Evolutionary conservation across 2,888 invertebrate species (phyloP), one percentile per base, ranked within the genome.

Genomic region (Sturmia bella): DNA sequence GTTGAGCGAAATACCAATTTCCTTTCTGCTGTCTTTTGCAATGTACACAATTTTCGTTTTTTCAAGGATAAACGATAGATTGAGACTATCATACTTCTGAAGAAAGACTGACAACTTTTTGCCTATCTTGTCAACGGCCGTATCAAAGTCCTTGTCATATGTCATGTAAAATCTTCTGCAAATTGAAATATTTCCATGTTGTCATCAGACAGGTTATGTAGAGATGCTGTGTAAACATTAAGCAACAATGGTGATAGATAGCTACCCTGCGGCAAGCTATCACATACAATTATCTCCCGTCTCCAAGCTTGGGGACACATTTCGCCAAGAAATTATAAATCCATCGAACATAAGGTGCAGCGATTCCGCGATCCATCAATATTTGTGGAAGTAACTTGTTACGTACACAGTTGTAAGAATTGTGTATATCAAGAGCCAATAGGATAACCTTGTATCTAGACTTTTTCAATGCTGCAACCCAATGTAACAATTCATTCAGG

Each of bases 151-250:
- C 12, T 39, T 39, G 12, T 39, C 39, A 39, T 9, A 39, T 9
- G 39, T 39, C 9, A 39, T 12, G 12, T 1, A 39, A 39, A 64
- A 68, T 83, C 48, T 17, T 69, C 24, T 5, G 45, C 17, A 45
- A n/a, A 45, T 15, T 45, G 45, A 6, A 45, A 45, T 15, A 45
- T 5, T 2, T n/a, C 6, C 1, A 6, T n/a, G 6, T 12, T n/a
- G 3, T 2, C 2, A 15, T 45, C 45, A 7, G 13, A 15, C 7
- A 45, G n/a, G 0, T 45, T 3, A 15, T 45, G 45, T 0, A n/a
- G 15, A 45, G 13, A n/a, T n/a, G 13, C 15, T 13, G 43, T 43
- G n/a, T 43, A 43, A n/a, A 45, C 15, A 15, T 45, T 45, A 1
- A 45, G 15, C 3, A 45, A 15, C 6, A 45, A n/a, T 6, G 6